These are phyloP conservation scores for Regulus satrapa DNA, from an alignment of 2,113 vertebrate species.

Conservation along the genomic window DNA sequence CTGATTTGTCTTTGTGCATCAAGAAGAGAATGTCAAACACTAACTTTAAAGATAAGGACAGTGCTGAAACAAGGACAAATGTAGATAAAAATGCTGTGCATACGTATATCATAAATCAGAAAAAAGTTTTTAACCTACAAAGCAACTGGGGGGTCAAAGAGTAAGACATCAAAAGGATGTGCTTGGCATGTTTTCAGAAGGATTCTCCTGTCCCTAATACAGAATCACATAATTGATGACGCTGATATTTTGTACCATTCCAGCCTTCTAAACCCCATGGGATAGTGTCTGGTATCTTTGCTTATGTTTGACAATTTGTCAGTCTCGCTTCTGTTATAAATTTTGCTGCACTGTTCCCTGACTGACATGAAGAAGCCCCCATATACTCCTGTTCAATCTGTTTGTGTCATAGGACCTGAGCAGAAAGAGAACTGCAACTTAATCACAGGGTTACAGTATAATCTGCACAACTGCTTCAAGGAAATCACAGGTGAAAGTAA, in stretches of 20 bases:
- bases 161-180: background rate
- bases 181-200: background rate
- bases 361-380: background rate
- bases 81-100: background rate
- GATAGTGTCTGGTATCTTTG: background rate
- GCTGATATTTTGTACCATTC: background rate
- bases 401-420: background rate
- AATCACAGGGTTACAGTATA: background rate
- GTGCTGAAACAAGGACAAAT: background rate
- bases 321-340: background rate
- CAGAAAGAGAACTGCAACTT: background rate
- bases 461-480: background rate
- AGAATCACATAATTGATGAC: background rate
- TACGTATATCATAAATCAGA: background rate
- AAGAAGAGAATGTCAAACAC: background rate
- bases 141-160: background rate
- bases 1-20: background rate
- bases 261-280: background rate
- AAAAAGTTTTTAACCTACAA: background rate
- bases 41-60: background rate
- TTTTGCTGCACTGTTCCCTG: background rate
- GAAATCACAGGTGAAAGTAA: background rate
- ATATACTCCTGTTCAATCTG: fast-evolving
- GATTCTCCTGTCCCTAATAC: background rate
- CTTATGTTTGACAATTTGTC: background rate